Evolutionary conservation across 2,797 vertebrate species (phyloP).

Genomic region (Vespertilio murinus): DNA sequence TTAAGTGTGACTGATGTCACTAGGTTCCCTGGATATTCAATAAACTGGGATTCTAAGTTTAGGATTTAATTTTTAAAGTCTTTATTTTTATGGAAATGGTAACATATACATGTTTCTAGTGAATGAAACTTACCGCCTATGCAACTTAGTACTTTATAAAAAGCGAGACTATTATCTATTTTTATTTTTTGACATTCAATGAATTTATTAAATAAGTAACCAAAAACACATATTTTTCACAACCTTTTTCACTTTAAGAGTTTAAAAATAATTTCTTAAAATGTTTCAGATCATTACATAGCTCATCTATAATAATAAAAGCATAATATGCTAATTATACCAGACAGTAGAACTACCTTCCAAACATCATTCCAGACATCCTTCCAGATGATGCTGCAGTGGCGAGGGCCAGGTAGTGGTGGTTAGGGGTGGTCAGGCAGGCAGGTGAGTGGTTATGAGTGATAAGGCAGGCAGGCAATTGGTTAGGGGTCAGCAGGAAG

Average conservation of each 20-base stretch:
- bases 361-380: too few species aligned
- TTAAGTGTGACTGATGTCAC: background rate
- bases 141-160: background rate
- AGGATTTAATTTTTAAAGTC: constrained; percentile 23
- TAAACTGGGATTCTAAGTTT: background rate
- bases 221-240: background rate
- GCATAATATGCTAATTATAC: too few species aligned
- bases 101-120: background rate
- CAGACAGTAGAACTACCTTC: too few species aligned
- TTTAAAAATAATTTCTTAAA: background rate
- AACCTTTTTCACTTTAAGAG: background rate
- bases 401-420: too few species aligned
- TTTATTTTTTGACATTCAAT: background rate
- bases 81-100: background rate
- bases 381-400: too few species aligned
- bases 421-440: too few species aligned
- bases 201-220: background rate
- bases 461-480: too few species aligned
- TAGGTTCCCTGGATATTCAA: background rate
- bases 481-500: too few species aligned
- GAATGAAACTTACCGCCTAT: background rate
- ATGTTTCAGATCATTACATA: background rate
- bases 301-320: background rate
- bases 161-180: background rate
- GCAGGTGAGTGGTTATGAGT: too few species aligned